Evolutionary conservation across 2,888 invertebrate genomes (phyloP), one percentile per base, ranked within the genome.

Genomic region (Drosophila fulvimacula): DNA sequence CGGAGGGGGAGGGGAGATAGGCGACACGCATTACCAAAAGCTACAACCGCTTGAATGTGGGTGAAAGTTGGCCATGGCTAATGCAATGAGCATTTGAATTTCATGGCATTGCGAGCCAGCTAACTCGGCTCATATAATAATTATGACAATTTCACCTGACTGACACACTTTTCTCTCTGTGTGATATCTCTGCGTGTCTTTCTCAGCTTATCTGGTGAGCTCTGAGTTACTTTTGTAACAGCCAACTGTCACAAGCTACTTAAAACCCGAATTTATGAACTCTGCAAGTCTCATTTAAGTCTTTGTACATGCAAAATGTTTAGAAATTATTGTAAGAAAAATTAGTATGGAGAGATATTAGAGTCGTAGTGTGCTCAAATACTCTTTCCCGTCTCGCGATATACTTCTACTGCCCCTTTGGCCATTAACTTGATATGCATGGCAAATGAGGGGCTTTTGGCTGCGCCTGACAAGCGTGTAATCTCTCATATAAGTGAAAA

Each of bases 381-480:
- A 19, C 17, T 17, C 6, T 19, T 7, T 2, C 11, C 17, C 1
- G 2, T 11, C 30, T 13, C 30, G 0, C 11, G 3, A 17, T 17
- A 11, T 32, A 3, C n/a, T 11, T 0, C 6, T 17, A 2, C 13
- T 10, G 49, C 11, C 65, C 76, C 49, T 61, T 63, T 57, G 58
- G 44, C 58, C 59, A 56, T 56, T 32, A 39, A 71, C 48, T 64
- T 72, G 65, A 66, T 73, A 60, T 60, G 77, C 68, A 68, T 60
- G 46, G 68, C 67, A 77, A 75, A 77, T 64, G 63, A 48, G 49
- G 42, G 56, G 68, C 52, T 72, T 61, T 61, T 30, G 56, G 70
- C 52, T 74, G 53, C 48, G 70, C 17, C 70, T 82, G 82, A 82
- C 88, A 82, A 73, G 80, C 82, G 88, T 82, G 86, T 82, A 82